These are phyloP conservation scores for Lasiurus cinereus DNA, from an alignment of 2,113 vertebrate species.

Conservation along the genomic window DNA sequence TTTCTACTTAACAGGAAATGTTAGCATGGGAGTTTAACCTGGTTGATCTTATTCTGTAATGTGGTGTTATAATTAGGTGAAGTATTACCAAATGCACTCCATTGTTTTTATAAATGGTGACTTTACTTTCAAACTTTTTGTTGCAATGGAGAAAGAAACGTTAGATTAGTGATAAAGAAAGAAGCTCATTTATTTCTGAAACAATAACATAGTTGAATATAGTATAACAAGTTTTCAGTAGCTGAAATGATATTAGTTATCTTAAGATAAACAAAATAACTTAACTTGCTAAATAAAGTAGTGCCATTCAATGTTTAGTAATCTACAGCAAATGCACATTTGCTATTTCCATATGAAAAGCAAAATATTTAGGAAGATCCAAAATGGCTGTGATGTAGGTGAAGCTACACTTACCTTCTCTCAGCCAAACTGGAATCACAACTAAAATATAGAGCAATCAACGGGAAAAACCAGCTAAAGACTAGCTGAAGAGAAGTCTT, in stretches of 20 bases:
- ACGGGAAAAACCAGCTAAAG: neutral
- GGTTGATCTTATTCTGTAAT: neutral
- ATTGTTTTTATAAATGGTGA: neutral
- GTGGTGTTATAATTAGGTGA: neutral
- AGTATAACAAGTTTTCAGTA: neutral
- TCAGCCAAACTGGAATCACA: neutral
- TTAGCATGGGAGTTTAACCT: neutral
- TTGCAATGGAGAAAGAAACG: conserved; percentile 25
- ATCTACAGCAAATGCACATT: conserved; percentile 3
- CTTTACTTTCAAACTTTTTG: conserved; percentile 35
- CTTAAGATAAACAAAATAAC: conserved; percentile 29
- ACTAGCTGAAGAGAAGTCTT: neutral
- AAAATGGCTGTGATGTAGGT: neutral
- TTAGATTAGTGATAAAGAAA: neutral
- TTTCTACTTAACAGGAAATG: neutral
- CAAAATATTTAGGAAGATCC: neutral
- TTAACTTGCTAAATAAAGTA: neutral
- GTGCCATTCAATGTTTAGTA: neutral
- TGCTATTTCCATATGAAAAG: conserved; percentile 30
- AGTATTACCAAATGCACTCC: neutral
- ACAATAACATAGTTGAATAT: neutral
- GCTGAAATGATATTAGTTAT: neutral
- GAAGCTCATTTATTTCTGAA: conserved; percentile 13
- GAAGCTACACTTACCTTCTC: neutral
- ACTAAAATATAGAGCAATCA: neutral